These are phyloP conservation scores for Fregata magnificens DNA, from an alignment of 2,113 vertebrate genomes.

Conservation along the genomic window DNA sequence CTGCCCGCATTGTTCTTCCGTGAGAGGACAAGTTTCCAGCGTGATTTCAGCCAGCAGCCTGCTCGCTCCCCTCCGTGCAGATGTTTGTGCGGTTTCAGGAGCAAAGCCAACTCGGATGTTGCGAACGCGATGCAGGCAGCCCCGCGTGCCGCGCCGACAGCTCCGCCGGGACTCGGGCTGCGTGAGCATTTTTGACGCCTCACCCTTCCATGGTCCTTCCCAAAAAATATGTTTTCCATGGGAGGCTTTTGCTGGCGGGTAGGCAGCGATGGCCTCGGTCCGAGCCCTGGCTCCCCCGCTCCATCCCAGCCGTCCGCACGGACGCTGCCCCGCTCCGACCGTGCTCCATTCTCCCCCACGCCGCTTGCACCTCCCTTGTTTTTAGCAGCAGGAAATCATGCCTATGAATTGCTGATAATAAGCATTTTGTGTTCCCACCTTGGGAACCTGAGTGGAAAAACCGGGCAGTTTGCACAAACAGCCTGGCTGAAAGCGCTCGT, in stretches of 20 bases:
- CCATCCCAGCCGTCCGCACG: neutral
- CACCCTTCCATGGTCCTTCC: neutral
- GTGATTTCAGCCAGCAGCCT: neutral
- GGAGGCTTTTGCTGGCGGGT: neutral
- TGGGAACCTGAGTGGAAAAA: neutral
- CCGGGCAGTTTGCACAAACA: neutral
- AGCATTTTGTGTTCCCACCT: neutral
- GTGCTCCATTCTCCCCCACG: neutral
- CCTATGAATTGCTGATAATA: neutral
- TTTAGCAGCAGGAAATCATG: too few relatives aligned
- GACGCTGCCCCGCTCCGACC: neutral
- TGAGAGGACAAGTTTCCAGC: constrained; percentile 37
- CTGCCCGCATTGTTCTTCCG: neutral
- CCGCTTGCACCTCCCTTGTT: neutral
- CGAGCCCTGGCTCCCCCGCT: neutral
- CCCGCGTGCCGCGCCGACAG: fast-evolving
- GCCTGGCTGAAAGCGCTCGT: neutral
- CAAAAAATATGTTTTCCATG: neutral
- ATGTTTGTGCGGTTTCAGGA: constrained; percentile 53
- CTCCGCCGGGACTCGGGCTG: neutral
- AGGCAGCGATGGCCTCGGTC: neutral
- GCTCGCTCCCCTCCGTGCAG: constrained; percentile 40
- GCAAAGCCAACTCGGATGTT: constrained; percentile 20
- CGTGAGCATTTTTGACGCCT: neutral
- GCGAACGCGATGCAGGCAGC: neutral